Evolutionary conservation across 1,140 invertebrate species (phyloP).

Genomic region (Penaeus vannamei): DNA sequence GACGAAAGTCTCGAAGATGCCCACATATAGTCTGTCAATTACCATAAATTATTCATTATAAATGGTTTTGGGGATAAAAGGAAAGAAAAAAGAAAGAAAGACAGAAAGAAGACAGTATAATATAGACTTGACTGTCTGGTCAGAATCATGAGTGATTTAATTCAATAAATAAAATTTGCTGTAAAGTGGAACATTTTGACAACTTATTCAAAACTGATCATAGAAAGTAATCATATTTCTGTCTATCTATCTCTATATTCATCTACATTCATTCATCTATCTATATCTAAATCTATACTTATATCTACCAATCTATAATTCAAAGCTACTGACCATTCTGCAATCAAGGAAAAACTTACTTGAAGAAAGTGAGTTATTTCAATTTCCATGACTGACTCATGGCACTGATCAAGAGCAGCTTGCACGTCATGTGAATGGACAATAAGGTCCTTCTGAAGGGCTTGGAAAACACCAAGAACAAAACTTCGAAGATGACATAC

Average conservation of each 20-base stretch:
- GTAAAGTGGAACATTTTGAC: no score
- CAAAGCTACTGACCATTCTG: constrained; percentile 31
- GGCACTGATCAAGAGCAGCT: constrained; percentile 82
- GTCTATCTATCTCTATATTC: no score
- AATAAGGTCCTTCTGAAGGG: constrained; percentile 76
- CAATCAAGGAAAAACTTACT: constrained; percentile 68
- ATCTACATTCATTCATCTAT: no score
- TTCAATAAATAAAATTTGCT: no score
- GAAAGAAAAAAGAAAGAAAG: background rate
- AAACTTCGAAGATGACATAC: constrained; percentile 74
- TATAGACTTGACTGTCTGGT: background rate
- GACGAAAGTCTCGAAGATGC: constrained; percentile 62
- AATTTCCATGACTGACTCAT: constrained; percentile 80
- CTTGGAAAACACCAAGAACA: constrained; percentile 79
- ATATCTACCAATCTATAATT: background rate
- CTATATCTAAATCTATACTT: background rate
- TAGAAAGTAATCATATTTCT: no score
- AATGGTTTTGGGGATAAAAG: background rate
- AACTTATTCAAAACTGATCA: no score
- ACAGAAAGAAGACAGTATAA: background rate
- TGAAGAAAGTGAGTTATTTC: constrained; percentile 82
- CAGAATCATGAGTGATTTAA: background rate
- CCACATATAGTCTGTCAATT: constrained; percentile 61
- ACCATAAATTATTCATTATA: background rate
- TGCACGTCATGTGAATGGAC: constrained; percentile 80